Conservation (phyloP, 2,888 invertebrate genomes). For the Anarsia innoxiella region DNA sequence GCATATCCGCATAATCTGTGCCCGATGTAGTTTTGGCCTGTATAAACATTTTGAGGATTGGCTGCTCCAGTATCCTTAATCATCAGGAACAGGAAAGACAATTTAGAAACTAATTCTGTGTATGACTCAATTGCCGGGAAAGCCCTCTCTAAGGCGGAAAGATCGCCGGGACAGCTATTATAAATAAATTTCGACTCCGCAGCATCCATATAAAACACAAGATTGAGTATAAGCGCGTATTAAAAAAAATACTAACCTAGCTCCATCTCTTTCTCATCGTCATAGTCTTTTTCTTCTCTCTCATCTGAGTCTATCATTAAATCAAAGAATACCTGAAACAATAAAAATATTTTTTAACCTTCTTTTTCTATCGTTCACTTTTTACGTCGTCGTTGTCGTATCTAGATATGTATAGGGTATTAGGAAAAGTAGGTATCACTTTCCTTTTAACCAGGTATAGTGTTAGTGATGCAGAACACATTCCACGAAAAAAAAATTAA, state of each 20-base stretch:
- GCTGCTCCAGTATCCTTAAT: no score
- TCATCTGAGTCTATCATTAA: conserved; percentile 79
- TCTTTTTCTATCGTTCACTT: not conserved
- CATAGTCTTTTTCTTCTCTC: conserved; percentile 63
- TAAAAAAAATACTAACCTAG: conserved; percentile 41
- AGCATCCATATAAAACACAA: not conserved
- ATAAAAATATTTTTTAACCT: conserved; percentile 2
- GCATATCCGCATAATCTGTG: no score
- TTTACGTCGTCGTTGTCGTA: not conserved
- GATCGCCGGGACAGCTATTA: no score
- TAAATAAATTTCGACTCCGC: not conserved
- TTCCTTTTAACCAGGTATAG: not conserved
- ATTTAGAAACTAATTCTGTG: not conserved
- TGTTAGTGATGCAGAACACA: not conserved
- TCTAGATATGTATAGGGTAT: no score
- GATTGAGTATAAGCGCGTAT: not conserved
- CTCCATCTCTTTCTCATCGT: conserved; percentile 67
- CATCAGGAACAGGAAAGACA: no score
- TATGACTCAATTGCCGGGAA: not conserved
- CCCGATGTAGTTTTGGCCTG: no score
- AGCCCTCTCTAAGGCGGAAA: no score
- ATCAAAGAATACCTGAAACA: conserved; percentile 80
- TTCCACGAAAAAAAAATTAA: not conserved
- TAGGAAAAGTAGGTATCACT: no score
- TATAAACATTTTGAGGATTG: no score